A percentile compares a stretch with the other conserved stretches of the same genome.
Conservation (phyloP, 2,113 vertebrate genomes). For the Cichladusa arquata region DNA sequence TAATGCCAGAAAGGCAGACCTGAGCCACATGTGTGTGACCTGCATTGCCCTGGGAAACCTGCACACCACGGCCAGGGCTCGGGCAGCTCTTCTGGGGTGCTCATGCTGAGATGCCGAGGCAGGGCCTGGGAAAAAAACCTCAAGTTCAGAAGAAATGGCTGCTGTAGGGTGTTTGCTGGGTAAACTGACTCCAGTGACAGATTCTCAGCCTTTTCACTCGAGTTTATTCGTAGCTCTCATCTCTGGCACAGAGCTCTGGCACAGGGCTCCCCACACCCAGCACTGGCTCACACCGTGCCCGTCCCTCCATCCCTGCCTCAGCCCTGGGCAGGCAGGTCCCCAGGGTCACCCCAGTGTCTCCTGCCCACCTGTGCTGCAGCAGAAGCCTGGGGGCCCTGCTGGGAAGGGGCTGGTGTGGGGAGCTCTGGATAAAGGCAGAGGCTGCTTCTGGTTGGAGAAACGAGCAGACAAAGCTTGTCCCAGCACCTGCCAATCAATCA, state of each 20-base stretch:
- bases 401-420: not conserved
- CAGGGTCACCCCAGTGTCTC: not conserved
- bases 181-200: not conserved
- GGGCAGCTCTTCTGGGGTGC: not conserved
- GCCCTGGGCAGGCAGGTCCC: not conserved
- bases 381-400: not conserved
- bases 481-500: constrained; percentile 24
- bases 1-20: not conserved
- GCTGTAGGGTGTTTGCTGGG: not conserved
- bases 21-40: not conserved
- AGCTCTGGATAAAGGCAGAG: not conserved
- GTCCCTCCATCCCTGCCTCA: not conserved
- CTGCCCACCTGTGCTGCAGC: not conserved
- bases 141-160: not conserved
- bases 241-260: not conserved
- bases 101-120: fast-evolving
- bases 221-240: too few species aligned
- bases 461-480: not conserved
- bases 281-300: fast-evolving
- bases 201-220: not conserved
- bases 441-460: not conserved
- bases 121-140: not conserved
- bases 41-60: not conserved
- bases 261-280: not conserved
- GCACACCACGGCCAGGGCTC: fast-evolving